Conservation (phyloP, 2,888 invertebrate species). For the Zaprionus lineosus region DNA sequence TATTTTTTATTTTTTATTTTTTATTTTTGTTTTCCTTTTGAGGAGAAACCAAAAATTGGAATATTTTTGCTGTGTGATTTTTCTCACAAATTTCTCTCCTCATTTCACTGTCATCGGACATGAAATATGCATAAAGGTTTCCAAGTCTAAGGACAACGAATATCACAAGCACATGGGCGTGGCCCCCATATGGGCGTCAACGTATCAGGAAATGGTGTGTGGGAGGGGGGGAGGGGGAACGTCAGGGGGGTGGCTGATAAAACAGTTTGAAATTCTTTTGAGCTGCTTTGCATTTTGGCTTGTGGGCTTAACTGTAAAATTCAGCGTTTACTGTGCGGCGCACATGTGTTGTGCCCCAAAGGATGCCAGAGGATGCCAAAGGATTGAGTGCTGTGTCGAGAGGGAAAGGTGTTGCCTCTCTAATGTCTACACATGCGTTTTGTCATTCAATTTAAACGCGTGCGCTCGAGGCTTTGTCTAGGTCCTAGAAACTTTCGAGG, state of each 20-base stretch:
- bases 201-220: no score
- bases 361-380: conserved; percentile 39
- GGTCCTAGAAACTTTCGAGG: conserved; percentile 12
- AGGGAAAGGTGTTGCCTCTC: background rate
- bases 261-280: conserved; percentile 72
- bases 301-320: conserved; percentile 51
- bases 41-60: background rate
- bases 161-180: conserved; percentile 26
- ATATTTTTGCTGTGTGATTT: no score
- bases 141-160: conserved; percentile 31
- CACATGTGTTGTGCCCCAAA: conserved; percentile 3
- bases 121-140: conserved; percentile 73
- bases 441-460: conserved; percentile 71
- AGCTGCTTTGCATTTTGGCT: conserved; percentile 76
- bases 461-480: conserved; percentile 23
- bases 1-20: background rate
- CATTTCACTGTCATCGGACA: conserved; percentile 50
- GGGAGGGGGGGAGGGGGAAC: conserved; percentile 2
- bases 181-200: conserved; percentile 32
- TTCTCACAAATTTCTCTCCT: conserved; percentile 6
- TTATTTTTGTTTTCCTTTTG: background rate
- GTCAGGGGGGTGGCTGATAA: conserved; percentile 25
- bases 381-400: conserved; percentile 35
- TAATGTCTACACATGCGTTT: conserved; percentile 62
- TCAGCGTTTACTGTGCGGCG: conserved; percentile 8